phyloP scores from a whole-genome alignment of 2,113 vertebrate genomes.

The Hippocampus comes region DNA sequence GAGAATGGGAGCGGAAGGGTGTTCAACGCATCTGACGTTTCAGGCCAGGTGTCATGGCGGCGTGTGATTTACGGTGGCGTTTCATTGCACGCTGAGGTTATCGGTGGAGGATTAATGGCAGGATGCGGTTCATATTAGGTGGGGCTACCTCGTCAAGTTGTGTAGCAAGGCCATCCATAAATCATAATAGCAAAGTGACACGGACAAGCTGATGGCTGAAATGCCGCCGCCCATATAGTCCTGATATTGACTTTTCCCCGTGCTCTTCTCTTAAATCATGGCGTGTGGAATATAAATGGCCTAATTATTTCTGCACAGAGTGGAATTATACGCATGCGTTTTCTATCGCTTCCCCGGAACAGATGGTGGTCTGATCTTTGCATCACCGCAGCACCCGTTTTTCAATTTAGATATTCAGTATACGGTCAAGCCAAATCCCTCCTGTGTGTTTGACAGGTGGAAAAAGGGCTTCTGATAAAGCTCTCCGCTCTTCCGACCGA shows the following conservation, averaged over 20 bases:
- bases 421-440: constrained; percentile 4
- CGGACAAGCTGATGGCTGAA: constrained; percentile 67
- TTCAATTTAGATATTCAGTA: background rate
- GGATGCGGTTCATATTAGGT: constrained; percentile 59
- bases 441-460: constrained; percentile 31
- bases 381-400: constrained; percentile 20
- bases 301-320: constrained; percentile 67
- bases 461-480: constrained; percentile 31
- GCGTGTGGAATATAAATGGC: constrained; percentile 71
- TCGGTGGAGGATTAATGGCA: constrained; percentile 66
- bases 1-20: background rate
- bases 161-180: constrained; percentile 68
- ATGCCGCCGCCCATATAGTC: constrained; percentile 64
- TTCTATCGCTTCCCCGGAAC: constrained; percentile 46
- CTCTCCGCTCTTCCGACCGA: constrained; percentile 8
- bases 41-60: constrained; percentile 21
- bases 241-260: constrained; percentile 60
- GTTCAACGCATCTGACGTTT: constrained; percentile 29
- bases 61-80: constrained; percentile 60
- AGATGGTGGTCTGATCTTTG: constrained; percentile 53
- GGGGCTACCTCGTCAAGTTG: constrained; percentile 52
- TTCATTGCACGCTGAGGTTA: constrained; percentile 69
- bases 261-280: constrained; percentile 66
- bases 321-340: constrained; percentile 64
- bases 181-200: constrained; percentile 72